These are phyloP conservation scores for Nicator chloris DNA, from an alignment of 2,113 vertebrate genomes.

Conservation along the genomic window DNA sequence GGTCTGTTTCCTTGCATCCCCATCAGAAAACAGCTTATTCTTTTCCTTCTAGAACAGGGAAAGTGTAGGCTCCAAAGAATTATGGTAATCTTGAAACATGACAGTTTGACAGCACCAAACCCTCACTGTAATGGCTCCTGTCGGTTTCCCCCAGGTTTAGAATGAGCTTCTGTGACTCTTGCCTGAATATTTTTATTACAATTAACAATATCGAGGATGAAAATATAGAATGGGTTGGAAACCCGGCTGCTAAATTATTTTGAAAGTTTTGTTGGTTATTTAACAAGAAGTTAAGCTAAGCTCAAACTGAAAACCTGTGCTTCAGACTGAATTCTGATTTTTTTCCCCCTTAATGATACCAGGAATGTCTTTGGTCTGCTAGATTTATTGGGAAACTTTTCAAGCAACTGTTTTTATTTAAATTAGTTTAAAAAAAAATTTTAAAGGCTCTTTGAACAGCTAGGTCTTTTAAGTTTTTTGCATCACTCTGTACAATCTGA, in stretches of 20 bases:
- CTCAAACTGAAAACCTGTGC: neutral
- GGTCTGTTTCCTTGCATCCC: neutral
- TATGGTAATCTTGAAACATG: neutral
- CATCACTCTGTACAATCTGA: neutral
- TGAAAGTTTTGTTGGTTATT: neutral
- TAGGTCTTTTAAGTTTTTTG: neutral
- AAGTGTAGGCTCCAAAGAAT: neutral
- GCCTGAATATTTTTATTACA: neutral
- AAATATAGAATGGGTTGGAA: neutral
- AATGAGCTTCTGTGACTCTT: neutral
- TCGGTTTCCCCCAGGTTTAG: neutral
- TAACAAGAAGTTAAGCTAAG: neutral
- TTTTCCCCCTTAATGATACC: neutral
- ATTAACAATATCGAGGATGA: neutral
- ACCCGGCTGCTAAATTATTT: neutral
- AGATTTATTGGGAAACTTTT: neutral
- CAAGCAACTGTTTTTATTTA: neutral
- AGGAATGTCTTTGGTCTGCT: neutral
- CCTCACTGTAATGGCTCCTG: neutral
- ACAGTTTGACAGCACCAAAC: slow-evolving; percentile 14
- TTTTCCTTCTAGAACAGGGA: neutral
- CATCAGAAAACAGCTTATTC: neutral
- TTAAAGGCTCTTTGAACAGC: accelerated
- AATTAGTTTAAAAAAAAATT: neutral
- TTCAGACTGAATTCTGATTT: neutral